Percentiles rank a stretch among this genome's conserved stretches.
These are phyloP conservation scores for Melikaiella ostensackeni DNA, from an alignment of 2,888 invertebrate species.

Conservation along the genomic window DNA sequence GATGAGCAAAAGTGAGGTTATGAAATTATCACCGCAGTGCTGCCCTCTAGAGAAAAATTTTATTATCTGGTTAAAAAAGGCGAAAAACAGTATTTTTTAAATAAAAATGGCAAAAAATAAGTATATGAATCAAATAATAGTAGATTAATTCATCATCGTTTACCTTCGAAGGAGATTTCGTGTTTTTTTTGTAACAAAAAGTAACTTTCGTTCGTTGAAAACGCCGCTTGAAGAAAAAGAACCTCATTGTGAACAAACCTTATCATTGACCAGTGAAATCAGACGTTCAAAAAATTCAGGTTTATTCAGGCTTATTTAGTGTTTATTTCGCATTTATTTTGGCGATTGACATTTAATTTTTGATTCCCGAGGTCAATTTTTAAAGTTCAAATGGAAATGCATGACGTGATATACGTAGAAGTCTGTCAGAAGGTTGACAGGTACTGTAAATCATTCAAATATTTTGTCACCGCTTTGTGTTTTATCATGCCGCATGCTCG, in stretches of 20 bases:
- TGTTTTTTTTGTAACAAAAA: neutral
- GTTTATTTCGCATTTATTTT: slow-evolving; percentile 18
- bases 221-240: neutral
- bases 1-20: slow-evolving; percentile 28
- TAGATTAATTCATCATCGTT: neutral
- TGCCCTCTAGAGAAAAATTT: neutral
- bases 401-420: slow-evolving; percentile 65
- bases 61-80: neutral
- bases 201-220: neutral
- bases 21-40: neutral
- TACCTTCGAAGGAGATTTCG: neutral
- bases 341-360: neutral
- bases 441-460: slow-evolving; percentile 55
- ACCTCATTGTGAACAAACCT: slow-evolving; percentile 14
- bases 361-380: neutral
- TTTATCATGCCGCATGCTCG: neutral
- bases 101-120: neutral
- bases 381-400: slow-evolving; percentile 49
- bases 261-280: slow-evolving; percentile 9
- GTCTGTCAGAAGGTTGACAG: slow-evolving; percentile 70
- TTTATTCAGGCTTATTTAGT: neutral
- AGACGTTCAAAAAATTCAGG: neutral
- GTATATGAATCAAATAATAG: neutral
- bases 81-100: neutral
- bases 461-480: slow-evolving; percentile 9